Evolutionary conservation across 2,797 vertebrate species (phyloP), one percentile per base, ranked within the genome.

Genomic region (Gymnoscopelus microlampas): DNA sequence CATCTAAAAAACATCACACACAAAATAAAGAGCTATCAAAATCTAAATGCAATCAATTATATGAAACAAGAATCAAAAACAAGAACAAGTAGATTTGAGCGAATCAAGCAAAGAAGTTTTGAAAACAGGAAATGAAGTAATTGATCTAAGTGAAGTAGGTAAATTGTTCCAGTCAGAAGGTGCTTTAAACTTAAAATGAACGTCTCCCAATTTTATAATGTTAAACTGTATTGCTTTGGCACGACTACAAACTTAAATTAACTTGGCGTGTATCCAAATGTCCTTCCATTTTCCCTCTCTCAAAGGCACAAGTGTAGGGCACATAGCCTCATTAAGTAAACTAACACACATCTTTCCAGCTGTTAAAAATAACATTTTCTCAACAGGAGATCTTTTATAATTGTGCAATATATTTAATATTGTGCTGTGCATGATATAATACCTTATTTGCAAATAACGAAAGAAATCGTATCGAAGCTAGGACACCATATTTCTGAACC

Each of bases 211-310:
- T 19, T 19, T 19, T 19, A 19, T 51, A 39, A 73, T 69, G 51
- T 63, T 51, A 4, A 51, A 47, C 44, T 65, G 66, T 19, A 47
- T 53, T 65, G 29, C 29, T 51, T 56, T 26, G 19, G 49, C 44
- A 68, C 5, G 15, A 23, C 50, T 63, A 14, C 70, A 77, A n/a
- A 72, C 65, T 68, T 55, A 60, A 63, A 64, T 19, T 53, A 51
- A 64, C 59, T 68, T 71, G 51, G 50, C 60, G 60, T 71, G 26
- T 53, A 15, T 70, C 23, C 56, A 69, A 3, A 65, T 57, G 63
- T 44, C 26, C 2, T 68, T 35, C 63, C 44, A 44, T 6, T 61
- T 10, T 14, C 39, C 8, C 5, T 39, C 5, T 44, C 39, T 29
- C 26, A 29, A 44, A 44, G 39, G 39, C 39, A 39, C 39, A 9